Evolutionary conservation across 2,888 invertebrate species (phyloP).

Genomic region (Tenthredo amoena): DNA sequence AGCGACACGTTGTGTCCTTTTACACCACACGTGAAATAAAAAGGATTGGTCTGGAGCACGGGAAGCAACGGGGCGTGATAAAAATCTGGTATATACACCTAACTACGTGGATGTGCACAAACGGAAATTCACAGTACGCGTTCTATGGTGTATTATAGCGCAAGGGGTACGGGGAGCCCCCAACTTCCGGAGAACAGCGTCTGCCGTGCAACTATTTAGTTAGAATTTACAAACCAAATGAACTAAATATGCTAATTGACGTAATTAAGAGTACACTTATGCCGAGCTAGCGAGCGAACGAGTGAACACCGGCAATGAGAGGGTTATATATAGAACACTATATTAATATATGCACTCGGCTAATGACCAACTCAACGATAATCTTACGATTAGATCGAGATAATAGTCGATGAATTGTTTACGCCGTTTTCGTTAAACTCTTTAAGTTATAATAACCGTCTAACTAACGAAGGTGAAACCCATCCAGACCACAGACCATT

Average conservation of each 20-base stretch:
- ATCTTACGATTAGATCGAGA: constrained; percentile 36
- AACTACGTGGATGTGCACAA: constrained; percentile 27
- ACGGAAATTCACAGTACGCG: constrained; percentile 42
- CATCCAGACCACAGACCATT: neutral
- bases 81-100: constrained; percentile 32
- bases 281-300: neutral
- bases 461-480: constrained; percentile 25
- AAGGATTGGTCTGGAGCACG: neutral
- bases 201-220: constrained; percentile 47
- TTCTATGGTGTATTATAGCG: neutral
- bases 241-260: constrained; percentile 62
- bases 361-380: constrained; percentile 42
- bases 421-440: constrained; percentile 25
- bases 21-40: neutral
- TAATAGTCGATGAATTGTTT: constrained; percentile 6
- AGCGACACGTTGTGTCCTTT: neutral
- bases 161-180: constrained; percentile 7
- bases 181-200: constrained; percentile 43
- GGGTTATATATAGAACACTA: constrained; percentile 14
- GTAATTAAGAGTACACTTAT: constrained; percentile 51
- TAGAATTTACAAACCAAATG: constrained; percentile 65
- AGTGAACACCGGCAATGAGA: neutral
- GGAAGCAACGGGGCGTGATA: constrained; percentile 42
- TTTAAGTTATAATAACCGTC: neutral
- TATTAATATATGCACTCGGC: constrained; percentile 38